Evolutionary conservation across 2,113 vertebrate species (phyloP).

Genomic region (Motacilla tschutschensis): DNA sequence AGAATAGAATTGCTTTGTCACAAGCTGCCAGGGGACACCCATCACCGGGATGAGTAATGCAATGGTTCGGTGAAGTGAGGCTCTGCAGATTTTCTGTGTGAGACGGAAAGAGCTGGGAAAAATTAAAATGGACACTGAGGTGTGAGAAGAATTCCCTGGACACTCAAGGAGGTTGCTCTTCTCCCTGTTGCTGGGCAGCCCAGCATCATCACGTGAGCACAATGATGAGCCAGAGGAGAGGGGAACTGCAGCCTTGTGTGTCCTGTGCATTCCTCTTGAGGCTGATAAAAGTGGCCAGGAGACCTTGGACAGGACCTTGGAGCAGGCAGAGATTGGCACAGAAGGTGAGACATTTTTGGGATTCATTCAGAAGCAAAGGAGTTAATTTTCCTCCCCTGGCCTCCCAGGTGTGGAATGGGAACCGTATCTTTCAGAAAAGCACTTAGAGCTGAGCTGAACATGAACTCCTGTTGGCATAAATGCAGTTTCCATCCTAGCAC

Average conservation of each 20-base stretch:
- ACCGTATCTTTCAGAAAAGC: not conserved
- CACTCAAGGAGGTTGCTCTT: not conserved
- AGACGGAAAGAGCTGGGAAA: not conserved
- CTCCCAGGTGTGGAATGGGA: not conserved
- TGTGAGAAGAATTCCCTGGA: not conserved
- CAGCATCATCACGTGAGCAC: rapidly evolving
- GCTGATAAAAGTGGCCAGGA: not conserved
- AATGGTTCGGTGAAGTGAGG: not conserved
- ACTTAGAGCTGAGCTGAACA: rapidly evolving
- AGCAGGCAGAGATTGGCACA: not conserved
- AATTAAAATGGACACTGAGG: not conserved
- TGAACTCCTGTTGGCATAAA: not conserved
- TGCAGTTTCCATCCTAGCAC: not conserved
- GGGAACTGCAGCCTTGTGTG: not conserved
- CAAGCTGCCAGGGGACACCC: not conserved
- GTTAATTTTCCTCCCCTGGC: not conserved
- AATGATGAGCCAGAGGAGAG: not conserved
- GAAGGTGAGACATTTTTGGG: not conserved
- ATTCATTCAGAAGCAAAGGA: not conserved
- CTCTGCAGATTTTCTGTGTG: not conserved
- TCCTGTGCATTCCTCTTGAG: not conserved
- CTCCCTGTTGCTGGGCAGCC: not conserved
- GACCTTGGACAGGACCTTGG: not conserved
- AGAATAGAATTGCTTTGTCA: not conserved
- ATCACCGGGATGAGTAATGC: not conserved